Conservation (phyloP, 2,797 vertebrate genomes). For the Naso thynnoides region DNA sequence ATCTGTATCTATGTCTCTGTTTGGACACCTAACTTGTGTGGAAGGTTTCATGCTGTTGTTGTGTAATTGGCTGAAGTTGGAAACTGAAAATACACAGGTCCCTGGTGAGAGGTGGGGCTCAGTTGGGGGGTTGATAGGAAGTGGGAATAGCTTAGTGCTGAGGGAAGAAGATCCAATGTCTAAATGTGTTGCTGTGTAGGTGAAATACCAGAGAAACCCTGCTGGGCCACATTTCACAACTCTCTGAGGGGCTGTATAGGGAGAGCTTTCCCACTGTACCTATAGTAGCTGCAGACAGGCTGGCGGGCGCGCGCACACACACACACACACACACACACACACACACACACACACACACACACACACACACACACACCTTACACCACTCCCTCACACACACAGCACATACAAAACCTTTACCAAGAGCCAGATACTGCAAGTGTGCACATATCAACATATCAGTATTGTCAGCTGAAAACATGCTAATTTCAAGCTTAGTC, state of each 20-base stretch:
- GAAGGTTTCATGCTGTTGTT: conserved; percentile 41
- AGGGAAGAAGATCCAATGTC: conserved; percentile 58
- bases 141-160: conserved; percentile 4
- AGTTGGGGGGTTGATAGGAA: conserved; percentile 25
- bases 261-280: conserved; percentile 41
- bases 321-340: conserved; percentile 21
- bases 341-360: conserved; percentile 26
- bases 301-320: no score
- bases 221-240: conserved; percentile 57
- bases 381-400: conserved; percentile 32
- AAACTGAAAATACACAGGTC: conserved; percentile 44
- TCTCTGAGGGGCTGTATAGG: conserved; percentile 48
- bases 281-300: conserved; percentile 48
- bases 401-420: not conserved
- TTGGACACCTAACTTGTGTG: not conserved
- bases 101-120: conserved; percentile 26
- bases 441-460: not conserved
- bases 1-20: conserved; percentile 6
- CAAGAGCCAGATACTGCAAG: conserved; percentile 1
- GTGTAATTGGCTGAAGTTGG: conserved; percentile 44
- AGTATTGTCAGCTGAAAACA: not conserved
- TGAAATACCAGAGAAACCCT: conserved; percentile 48
- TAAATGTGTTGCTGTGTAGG: conserved; percentile 47
- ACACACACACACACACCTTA: conserved; percentile 14
- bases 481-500: not conserved